phyloP scores from a whole-genome alignment of 2,113 vertebrate genomes.

The Sylvietta virens region DNA sequence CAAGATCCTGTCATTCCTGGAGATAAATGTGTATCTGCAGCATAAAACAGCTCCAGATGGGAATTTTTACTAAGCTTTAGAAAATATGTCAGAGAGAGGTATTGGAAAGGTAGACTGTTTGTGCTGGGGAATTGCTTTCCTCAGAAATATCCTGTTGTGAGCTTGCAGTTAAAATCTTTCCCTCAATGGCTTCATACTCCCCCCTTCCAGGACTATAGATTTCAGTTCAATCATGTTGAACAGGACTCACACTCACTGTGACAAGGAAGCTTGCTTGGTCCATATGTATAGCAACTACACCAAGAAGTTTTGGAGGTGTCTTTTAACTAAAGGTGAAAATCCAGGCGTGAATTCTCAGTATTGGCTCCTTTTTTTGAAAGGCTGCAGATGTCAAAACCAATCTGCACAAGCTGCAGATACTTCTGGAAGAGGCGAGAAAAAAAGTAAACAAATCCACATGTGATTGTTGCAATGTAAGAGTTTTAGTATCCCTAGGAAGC shows the following conservation, averaged over 20 bases:
- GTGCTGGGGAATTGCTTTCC: background rate
- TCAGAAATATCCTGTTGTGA: background rate
- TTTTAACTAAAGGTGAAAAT: background rate
- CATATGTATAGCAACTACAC: background rate
- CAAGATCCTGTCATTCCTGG: background rate
- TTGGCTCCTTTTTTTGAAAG: background rate
- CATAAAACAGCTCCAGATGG: background rate
- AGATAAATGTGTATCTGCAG: background rate
- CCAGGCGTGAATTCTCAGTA: background rate
- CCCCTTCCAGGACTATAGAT: background rate
- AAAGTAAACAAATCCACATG: background rate
- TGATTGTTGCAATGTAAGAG: background rate
- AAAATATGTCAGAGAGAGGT: background rate
- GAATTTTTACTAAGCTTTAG: background rate
- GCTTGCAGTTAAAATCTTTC: background rate
- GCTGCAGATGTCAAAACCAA: background rate
- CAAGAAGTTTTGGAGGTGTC: background rate
- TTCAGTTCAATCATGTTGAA: rapidly evolving
- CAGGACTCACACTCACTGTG: background rate
- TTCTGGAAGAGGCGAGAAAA: background rate
- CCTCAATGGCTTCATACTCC: background rate
- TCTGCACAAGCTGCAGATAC: background rate
- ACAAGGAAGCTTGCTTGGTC: background rate
- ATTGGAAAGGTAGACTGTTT: background rate
- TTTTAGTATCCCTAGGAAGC: background rate